These are phyloP conservation scores for Spinibarbus caldwelli DNA, from an alignment of 2,797 vertebrate species.

Conservation along the genomic window DNA sequence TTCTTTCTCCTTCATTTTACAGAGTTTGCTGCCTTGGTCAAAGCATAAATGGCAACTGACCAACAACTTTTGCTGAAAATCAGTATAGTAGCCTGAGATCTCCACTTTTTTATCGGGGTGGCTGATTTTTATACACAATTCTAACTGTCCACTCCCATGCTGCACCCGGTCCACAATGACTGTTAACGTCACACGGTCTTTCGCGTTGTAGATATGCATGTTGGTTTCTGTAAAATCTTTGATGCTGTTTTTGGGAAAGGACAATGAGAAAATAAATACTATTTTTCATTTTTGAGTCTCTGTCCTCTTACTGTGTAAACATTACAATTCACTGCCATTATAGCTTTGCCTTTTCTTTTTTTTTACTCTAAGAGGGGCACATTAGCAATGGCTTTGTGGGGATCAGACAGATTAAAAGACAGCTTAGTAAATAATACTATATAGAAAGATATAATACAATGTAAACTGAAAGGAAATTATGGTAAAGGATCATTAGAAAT, in stretches of 20 bases:
- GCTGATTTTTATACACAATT: slow-evolving; percentile 79
- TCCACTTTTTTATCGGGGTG: slow-evolving; percentile 55
- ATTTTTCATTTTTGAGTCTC: slow-evolving; percentile 77
- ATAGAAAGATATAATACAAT: not conserved
- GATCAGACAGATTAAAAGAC: not conserved
- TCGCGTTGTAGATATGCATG: slow-evolving; percentile 75
- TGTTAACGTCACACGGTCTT: slow-evolving; percentile 75
- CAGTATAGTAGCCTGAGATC: slow-evolving; percentile 78
- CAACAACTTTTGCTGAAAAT: slow-evolving; percentile 74
- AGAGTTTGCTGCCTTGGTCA: slow-evolving; percentile 79
- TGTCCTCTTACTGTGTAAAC: not conserved
- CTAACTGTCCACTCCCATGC: slow-evolving; percentile 65
- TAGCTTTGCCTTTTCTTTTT: not conserved
- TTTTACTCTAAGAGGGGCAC: not conserved
- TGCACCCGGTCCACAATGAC: slow-evolving; percentile 74
- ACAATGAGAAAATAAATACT: slow-evolving; percentile 77
- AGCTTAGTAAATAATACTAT: not conserved
- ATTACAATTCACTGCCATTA: not conserved
- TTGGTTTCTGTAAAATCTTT: slow-evolving; percentile 76
- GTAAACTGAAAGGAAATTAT: not conserved
- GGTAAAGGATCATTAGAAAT: not conserved
- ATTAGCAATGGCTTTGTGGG: not conserved
- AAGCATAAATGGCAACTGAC: slow-evolving; percentile 74
- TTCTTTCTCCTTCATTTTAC: slow-evolving; percentile 46
- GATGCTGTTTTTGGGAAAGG: slow-evolving; percentile 80